Evolutionary conservation across 2,113 vertebrate species (phyloP).

Genomic region (Columbina picui): DNA sequence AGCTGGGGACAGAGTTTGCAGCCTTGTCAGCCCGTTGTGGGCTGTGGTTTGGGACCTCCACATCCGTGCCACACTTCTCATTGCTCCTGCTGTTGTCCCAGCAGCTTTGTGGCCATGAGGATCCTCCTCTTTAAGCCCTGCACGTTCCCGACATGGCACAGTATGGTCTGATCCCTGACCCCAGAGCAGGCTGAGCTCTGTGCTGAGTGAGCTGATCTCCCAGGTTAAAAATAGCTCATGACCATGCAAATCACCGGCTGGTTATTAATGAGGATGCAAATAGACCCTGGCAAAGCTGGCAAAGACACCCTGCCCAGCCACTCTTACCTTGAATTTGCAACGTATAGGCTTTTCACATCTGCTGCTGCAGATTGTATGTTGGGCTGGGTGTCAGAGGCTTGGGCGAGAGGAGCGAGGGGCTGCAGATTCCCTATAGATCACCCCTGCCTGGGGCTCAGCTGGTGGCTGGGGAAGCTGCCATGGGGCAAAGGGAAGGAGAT

Average conservation of each 20-base stretch:
- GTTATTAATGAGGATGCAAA: neutral
- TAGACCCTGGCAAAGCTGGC: slow-evolving; percentile 15
- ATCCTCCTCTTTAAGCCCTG: neutral
- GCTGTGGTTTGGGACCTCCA: neutral
- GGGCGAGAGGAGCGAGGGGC: rapidly evolving
- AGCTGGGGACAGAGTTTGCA: neutral
- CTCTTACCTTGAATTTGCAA: slow-evolving; percentile 1
- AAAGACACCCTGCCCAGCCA: neutral
- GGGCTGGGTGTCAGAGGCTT: neutral
- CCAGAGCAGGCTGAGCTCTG: neutral
- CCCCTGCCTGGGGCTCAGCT: neutral
- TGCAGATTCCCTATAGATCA: neutral
- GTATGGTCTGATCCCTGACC: neutral
- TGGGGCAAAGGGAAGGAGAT: neutral
- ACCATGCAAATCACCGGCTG: slow-evolving; percentile 19
- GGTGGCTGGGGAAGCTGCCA: neutral
- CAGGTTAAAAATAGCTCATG: slow-evolving; percentile 44
- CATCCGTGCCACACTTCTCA: rapidly evolving
- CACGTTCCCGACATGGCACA: rapidly evolving
- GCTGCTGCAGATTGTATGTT: neutral
- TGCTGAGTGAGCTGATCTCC: neutral
- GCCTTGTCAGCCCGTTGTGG: rapidly evolving
- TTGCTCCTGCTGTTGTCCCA: neutral
- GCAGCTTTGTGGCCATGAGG: neutral
- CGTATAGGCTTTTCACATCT: neutral